These are phyloP conservation scores for Verasper variegatus DNA, from an alignment of 2,113 vertebrate genomes.

Conservation along the genomic window DNA sequence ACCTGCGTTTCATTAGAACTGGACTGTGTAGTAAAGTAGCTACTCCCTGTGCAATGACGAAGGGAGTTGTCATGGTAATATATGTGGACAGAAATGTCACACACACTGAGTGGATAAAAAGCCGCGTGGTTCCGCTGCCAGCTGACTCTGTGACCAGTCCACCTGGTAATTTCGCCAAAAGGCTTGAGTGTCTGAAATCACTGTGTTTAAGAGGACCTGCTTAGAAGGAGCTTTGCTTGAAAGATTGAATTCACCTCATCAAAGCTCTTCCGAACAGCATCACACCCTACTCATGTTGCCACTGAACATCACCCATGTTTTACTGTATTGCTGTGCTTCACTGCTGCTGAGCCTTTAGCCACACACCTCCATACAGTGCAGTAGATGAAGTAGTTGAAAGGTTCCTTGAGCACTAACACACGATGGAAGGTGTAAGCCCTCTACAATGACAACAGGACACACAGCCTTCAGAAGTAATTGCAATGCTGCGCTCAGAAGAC, in stretches of 20 bases:
- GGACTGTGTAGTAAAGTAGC: conserved; percentile 42
- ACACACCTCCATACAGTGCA: not conserved
- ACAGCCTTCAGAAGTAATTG: conserved; percentile 7
- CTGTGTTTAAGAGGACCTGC: conserved; percentile 47
- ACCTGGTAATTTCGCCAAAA: conserved; percentile 64
- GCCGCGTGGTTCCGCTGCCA: conserved; percentile 40
- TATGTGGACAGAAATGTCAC: conserved; percentile 61
- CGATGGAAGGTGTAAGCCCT: not conserved
- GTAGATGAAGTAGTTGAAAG: not conserved
- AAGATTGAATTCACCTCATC: conserved; percentile 21
- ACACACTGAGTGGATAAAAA: conserved; percentile 54
- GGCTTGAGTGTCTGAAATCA: conserved; percentile 51
- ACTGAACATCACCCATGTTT: not conserved
- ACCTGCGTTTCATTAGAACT: conserved; percentile 38
- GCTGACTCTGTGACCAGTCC: conserved; percentile 19
- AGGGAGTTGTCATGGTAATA: conserved; percentile 60
- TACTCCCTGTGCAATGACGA: conserved; percentile 48
- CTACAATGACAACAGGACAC: not conserved
- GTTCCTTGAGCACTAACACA: not conserved
- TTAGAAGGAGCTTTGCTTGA: conserved; percentile 33
- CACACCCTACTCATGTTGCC: conserved; percentile 13
- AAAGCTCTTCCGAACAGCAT: conserved; percentile 13
- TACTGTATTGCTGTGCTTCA: not conserved
- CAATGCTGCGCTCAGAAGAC: not conserved
- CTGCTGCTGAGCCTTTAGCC: not conserved